A percentile compares a stretch with the other conserved stretches of the same genome.
phyloP scores from a whole-genome alignment of 2,888 invertebrate genomes.

The Leptura quadrifasciata region DNA sequence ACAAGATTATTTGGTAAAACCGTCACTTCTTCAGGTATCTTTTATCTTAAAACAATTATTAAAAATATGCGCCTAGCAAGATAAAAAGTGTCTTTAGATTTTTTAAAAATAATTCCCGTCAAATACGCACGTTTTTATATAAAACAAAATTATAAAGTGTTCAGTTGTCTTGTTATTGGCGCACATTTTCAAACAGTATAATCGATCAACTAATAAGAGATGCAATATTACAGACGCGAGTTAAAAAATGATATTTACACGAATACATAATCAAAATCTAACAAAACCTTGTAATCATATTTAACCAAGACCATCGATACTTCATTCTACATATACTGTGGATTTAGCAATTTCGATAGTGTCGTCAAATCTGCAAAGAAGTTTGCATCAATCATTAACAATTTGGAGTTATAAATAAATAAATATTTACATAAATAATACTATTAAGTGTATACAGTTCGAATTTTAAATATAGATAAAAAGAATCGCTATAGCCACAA shows the following conservation, averaged over 20 bases:
- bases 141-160: not conserved
- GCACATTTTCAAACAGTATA: constrained; percentile 25
- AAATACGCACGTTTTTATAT: too few relatives aligned
- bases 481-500: constrained; percentile 57
- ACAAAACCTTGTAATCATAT: constrained; percentile 18
- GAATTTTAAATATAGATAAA: constrained; percentile 44
- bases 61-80: constrained; percentile 21
- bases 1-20: constrained; percentile 66
- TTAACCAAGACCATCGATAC: constrained; percentile 36
- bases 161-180: constrained; percentile 8
- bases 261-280: constrained; percentile 38
- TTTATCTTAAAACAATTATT: constrained; percentile 45
- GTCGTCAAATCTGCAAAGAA: not conserved
- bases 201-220: not conserved
- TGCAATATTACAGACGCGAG: constrained; percentile 53
- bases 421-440: constrained; percentile 20
- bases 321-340: constrained; percentile 56
- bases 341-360: constrained; percentile 49
- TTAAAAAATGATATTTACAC: constrained; percentile 60
- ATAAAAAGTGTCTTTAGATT: not conserved
- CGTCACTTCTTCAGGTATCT: constrained; percentile 65
- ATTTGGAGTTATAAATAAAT: not conserved
- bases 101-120: too few relatives aligned
- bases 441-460: not conserved
- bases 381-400: not conserved